Evolutionary conservation across 1,140 invertebrate genomes (phyloP).

Genomic region (Nephotettix cincticeps): DNA sequence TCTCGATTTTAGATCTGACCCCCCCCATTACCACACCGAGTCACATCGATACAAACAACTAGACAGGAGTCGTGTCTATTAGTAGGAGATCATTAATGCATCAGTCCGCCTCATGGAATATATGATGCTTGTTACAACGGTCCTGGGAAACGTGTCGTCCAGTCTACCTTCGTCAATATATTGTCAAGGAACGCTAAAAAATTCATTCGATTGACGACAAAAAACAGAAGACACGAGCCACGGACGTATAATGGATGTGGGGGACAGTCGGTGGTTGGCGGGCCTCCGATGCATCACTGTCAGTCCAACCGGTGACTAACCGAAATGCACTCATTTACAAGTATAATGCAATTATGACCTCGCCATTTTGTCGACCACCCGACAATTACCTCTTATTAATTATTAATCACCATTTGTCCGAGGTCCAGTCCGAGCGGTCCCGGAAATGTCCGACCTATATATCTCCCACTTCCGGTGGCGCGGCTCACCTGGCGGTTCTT

Average conservation of each 20-base stretch:
- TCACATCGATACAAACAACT: no score
- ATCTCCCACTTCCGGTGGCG: slow-evolving; percentile 21
- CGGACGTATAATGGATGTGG: slow-evolving; percentile 7
- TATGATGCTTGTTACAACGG: neutral
- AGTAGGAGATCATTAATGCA: no score
- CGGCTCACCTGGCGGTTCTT: slow-evolving; percentile 17
- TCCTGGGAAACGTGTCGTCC: neutral
- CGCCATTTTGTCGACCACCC: slow-evolving; percentile 17
- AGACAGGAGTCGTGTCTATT: no score
- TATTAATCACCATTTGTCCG: slow-evolving; percentile 23
- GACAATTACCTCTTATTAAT: slow-evolving; percentile 24
- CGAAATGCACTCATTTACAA: slow-evolving; percentile 18
- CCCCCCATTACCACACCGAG: no score
- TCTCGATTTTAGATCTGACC: no score
- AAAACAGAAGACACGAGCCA: slow-evolving; percentile 20
- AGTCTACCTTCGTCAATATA: slow-evolving; percentile 8
- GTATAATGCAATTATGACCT: slow-evolving; percentile 20
- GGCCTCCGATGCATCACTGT: slow-evolving; percentile 3
- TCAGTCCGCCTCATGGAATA: no score
- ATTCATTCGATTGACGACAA: slow-evolving; percentile 22
- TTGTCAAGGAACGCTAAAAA: slow-evolving; percentile 9
- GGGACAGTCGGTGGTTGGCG: neutral
- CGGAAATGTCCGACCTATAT: slow-evolving; percentile 23
- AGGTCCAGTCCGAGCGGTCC: neutral
- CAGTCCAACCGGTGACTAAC: neutral